Evolutionary conservation across 2,113 vertebrate species (phyloP), one percentile per base, ranked within the genome.

Genomic region (Gallinago jamesoni): DNA sequence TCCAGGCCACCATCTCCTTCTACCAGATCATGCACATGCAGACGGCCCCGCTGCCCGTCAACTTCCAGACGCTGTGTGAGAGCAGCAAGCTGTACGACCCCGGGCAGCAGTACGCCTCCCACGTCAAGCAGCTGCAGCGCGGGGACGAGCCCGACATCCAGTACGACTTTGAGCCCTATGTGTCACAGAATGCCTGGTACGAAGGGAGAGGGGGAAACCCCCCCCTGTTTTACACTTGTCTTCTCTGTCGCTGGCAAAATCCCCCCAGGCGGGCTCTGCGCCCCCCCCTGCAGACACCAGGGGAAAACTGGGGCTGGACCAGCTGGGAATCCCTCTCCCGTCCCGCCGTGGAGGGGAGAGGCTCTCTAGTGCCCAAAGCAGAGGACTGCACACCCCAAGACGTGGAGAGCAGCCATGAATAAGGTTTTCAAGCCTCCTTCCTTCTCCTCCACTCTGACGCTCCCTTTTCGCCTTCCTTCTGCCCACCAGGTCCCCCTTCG

Each of bases 1-100:
- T 56, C 5, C 84, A 99, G 99, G 99, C 98, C n/a, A 99, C 99
- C 20, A 99, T 99, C 97, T 99, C 99, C 83, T 99, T 99, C 97
- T 99, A 99, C 96, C 99, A 99, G 98, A 98, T 98, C 72, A 99
- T 99, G 99, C 99, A 99, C 98, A 99, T 98, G 98, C 99, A 99
- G 98, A 99, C 99, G 0, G 99, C 99, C 0, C 98, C 98, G 0
- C 96, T 99, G 96, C 99, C 99, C 0, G 99, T 99, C 45, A 98
- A 99, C 93, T 99, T 99, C 97, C 99, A 99, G 98, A 99, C 99
- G 0, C 97, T 99, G 96, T 99, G 99, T 0, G 99, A 99, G 98
- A 99, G 99, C 99, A 99, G 99, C 95, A 99, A 99, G 85, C 98
- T 99, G 31, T 99, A 99, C 0, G 99, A 99, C 96, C 99, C 98